Evolutionary conservation across 2,113 vertebrate genomes (phyloP).

Genomic region (Monopterus albus): DNA sequence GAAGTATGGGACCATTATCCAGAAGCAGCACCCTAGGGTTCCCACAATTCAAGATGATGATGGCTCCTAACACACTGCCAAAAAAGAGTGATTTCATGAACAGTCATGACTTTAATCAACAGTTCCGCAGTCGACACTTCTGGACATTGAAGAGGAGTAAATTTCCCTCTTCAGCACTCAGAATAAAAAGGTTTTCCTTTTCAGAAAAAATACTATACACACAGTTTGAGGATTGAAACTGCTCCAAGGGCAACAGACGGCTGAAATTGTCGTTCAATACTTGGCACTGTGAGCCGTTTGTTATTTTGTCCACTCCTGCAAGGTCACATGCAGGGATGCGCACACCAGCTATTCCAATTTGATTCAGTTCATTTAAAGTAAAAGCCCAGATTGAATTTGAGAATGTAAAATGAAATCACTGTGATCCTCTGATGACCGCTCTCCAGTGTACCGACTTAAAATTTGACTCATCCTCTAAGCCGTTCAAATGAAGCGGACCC

Average conservation of each 20-base stretch:
- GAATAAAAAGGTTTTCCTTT: neutral
- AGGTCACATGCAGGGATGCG: neutral
- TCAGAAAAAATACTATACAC: conserved; percentile 1
- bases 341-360: conserved; percentile 1
- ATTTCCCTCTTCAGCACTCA: conserved; percentile 12
- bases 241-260: neutral
- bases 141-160: neutral
- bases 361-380: neutral
- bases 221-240: conserved; percentile 6
- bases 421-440: conserved; percentile 16
- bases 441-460: conserved; percentile 5
- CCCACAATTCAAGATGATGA: conserved; percentile 46
- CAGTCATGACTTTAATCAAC: conserved; percentile 38
- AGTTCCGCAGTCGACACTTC: conserved; percentile 1
- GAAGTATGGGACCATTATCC: conserved; percentile 41
- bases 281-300: neutral
- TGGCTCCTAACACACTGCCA: conserved; percentile 6
- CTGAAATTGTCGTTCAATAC: neutral
- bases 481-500: conserved; percentile 30
- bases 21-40: conserved; percentile 38
- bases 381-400: conserved; percentile 22
- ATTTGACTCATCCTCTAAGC: conserved; percentile 27
- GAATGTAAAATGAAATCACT: conserved; percentile 8
- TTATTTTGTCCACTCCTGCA: conserved; percentile 1
- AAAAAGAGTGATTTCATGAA: conserved; percentile 43